Percentiles rank a stretch among this genome's conserved stretches.
These are phyloP conservation scores for Chrysotoxum bicinctum DNA, from an alignment of 2,888 invertebrate genomes.

Conservation along the genomic window DNA sequence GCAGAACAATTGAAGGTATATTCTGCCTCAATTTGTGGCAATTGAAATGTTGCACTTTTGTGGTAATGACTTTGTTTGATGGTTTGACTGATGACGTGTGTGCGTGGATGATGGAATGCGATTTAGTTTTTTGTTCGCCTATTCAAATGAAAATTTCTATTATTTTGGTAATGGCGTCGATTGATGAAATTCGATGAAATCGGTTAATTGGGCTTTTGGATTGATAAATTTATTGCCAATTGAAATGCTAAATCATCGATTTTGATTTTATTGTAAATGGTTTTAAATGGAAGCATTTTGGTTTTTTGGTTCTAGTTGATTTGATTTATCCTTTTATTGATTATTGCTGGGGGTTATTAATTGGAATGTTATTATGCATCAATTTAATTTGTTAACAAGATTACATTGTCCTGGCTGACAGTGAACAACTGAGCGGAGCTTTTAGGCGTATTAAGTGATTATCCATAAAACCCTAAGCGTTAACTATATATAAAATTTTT, in stretches of 20 bases:
- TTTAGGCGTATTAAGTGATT: no score
- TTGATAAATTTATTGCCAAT: conserved; percentile 20
- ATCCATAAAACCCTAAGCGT: no score
- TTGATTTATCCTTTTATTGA: neutral
- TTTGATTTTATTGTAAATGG: neutral
- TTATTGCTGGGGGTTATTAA: neutral
- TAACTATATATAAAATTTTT: no score
- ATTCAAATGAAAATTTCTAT: conserved; percentile 7
- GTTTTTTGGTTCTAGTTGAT: no score
- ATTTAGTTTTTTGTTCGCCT: neutral
- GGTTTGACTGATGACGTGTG: conserved; percentile 1
- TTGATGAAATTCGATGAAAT: neutral
- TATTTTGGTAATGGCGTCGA: conserved; percentile 4
- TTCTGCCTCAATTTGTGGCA: neutral
- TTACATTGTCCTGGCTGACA: neutral
- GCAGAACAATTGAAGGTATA: neutral
- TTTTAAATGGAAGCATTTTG: neutral
- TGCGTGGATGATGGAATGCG: neutral
- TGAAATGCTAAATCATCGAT: conserved; percentile 8
- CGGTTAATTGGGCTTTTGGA: neutral
- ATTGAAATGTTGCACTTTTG: conserved; percentile 10
- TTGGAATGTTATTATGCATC: neutral
- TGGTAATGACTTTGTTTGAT: conserved; percentile 16
- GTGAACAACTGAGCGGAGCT: no score
- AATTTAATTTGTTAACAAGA: neutral